Evolutionary conservation across 1,140 invertebrate genomes (phyloP), one percentile per base, ranked within the genome.

Genomic region (Cyrtorhinus lividipennis): DNA sequence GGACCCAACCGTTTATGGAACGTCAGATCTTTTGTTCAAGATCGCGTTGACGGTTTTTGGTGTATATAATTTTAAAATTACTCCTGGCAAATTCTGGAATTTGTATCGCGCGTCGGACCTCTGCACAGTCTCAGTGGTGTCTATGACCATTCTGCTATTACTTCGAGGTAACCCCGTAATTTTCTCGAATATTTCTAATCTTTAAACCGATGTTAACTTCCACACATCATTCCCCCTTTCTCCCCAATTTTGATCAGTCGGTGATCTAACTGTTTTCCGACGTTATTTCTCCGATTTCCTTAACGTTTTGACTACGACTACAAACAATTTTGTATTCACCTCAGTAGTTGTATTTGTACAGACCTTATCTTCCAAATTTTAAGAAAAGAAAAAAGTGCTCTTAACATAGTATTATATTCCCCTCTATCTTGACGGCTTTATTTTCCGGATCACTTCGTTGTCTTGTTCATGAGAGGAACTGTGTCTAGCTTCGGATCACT

Each of bases 391-490:
- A 53, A 53, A 53, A 53, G 48, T 53, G 48, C 48, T 53, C 48
- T 53, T 53, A 53, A 53, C 20, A 53, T 53, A 53, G 48, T 15
- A 53, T 38, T 53, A 53, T 53, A 53, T 53, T 53, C 38, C 48
- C 48, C 48, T 53, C 10, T 15, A 8, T 53, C 48, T 22, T 20
- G 10, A 5, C 20, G 10, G 48, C 18, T 15, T 10, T 5, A 20
- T 53, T 22, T 12, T 53, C 12, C 18, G 12, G 48, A 20, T 15
- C 20, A 44, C n/a, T 44, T 44, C n/a, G 8, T 44, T n/a, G n/a
- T n/a, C n/a, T n/a, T n/a, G n/a, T n/a, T n/a, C n/a, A n/a, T n/a
- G n/a, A n/a, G n/a, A n/a, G n/a, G n/a, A n/a, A n/a, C n/a, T n/a
- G n/a, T n/a, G n/a, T n/a, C n/a, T n/a, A n/a, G n/a, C n/a, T n/a